Conservation (phyloP, 2,797 vertebrate species). For the Anas flavirostris region DNA sequence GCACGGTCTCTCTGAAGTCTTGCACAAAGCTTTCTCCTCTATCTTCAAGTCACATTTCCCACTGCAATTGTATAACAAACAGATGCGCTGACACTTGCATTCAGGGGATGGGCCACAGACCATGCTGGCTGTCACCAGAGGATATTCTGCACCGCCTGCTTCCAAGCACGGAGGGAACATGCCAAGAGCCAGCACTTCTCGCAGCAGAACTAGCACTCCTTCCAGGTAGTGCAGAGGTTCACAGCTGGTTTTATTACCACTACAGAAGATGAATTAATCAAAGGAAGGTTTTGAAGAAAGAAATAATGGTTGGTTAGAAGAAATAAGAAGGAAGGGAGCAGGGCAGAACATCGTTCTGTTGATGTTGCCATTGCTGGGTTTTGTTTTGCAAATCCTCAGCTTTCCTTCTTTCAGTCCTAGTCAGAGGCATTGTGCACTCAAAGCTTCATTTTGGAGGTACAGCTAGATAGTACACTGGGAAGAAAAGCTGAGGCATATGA, state of each 20-base stretch:
- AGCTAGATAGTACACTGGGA: fast-evolving
- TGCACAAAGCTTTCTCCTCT: not conserved
- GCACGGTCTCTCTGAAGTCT: not conserved
- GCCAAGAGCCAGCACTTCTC: not conserved
- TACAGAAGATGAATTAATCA: not conserved
- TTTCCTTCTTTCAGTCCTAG: not conserved
- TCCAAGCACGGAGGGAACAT: not conserved
- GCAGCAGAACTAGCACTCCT: not conserved
- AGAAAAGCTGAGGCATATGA: not conserved
- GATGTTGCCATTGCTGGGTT: not conserved
- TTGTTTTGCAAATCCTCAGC: not conserved
- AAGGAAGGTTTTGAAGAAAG: not conserved
- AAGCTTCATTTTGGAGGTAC: not conserved
- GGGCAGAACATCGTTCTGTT: not conserved
- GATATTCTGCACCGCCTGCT: not conserved
- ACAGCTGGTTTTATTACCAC: not conserved
- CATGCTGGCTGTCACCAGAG: not conserved
- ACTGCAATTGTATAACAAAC: not conserved
- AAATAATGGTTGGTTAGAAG: not conserved
- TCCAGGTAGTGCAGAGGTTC: not conserved
- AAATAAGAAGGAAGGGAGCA: not conserved
- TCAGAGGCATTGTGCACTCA: not conserved
- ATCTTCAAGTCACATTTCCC: not conserved
- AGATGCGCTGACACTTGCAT: not conserved
- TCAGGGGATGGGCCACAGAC: not conserved